A percentile compares a stretch with the other conserved stretches of the same genome.
These are phyloP conservation scores for Slavum lentiscoides DNA, from an alignment of 2,888 invertebrate genomes.

Conservation along the genomic window DNA sequence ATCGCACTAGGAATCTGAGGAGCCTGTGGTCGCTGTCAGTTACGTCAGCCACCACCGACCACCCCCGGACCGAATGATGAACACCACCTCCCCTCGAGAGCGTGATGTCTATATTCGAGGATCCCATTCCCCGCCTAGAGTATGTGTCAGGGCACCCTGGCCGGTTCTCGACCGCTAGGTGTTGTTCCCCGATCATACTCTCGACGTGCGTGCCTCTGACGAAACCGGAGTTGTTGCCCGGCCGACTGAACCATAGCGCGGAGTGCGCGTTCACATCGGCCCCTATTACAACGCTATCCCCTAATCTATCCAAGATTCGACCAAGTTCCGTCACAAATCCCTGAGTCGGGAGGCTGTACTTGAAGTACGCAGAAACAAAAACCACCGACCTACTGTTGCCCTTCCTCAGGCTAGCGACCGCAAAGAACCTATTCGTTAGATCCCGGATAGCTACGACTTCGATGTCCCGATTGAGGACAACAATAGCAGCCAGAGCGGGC, in stretches of 20 bases:
- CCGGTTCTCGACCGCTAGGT: background rate
- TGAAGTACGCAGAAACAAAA: constrained; percentile 2
- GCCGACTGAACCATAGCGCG: background rate
- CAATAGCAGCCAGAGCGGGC: background rate
- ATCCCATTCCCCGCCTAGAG: background rate
- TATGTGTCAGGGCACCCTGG: background rate
- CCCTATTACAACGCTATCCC: background rate
- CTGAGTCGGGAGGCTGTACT: background rate
- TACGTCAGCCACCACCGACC: background rate
- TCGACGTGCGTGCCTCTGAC: background rate
- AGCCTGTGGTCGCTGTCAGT: constrained; percentile 4
- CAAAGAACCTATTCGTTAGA: background rate
- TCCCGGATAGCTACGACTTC: background rate
- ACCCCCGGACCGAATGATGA: background rate
- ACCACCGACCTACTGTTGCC: background rate
- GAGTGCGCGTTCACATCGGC: constrained; percentile 14
- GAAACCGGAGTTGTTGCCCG: background rate
- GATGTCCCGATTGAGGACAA: background rate
- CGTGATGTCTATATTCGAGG: constrained; percentile 16
- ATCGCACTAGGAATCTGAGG: background rate
- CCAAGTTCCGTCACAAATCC: background rate
- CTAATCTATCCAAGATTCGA: background rate
- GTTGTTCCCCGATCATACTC: background rate
- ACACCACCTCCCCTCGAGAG: background rate
- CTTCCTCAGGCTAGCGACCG: background rate